Percentiles rank a stretch among this genome's conserved stretches.
Conservation (phyloP, 2,888 invertebrate genomes). For the Liopterus haemorrhoidalis region DNA sequence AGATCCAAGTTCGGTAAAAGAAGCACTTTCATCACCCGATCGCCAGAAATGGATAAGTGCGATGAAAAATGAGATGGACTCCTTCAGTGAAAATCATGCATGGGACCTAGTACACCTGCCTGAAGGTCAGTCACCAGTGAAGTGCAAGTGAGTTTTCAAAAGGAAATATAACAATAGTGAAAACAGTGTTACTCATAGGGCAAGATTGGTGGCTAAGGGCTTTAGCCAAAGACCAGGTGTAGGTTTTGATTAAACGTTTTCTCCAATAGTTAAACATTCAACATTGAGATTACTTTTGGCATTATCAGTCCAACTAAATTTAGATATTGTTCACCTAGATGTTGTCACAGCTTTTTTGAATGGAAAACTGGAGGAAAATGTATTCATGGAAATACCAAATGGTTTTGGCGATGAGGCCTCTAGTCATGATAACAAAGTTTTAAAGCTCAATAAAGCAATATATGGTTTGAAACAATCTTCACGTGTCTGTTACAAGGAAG, state of each 20-base stretch:
- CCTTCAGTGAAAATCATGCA: conserved; percentile 15
- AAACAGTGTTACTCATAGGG: conserved; percentile 14
- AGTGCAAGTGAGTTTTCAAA: conserved; percentile 20
- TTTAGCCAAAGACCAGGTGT: conserved; percentile 11
- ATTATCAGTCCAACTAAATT: background rate
- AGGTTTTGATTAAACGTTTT: conserved; percentile 16
- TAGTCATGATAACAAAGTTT: conserved; percentile 15
- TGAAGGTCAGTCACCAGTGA: conserved; percentile 7
- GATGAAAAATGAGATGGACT: too few species aligned
- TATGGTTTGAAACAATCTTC: conserved; percentile 24
- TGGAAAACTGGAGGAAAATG: background rate
- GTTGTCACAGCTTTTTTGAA: conserved; percentile 4
- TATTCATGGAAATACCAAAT: background rate
- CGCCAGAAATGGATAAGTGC: too few species aligned
- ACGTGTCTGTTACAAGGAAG: too few species aligned
- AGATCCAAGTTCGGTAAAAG: too few species aligned
- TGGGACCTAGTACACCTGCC: conserved; percentile 13
- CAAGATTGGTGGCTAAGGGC: conserved; percentile 21
- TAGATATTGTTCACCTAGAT: conserved; percentile 4
- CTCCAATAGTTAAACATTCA: conserved; percentile 15
- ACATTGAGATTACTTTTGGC: conserved; percentile 18
- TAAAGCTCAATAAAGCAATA: conserved; percentile 13
- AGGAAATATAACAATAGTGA: conserved; percentile 15
- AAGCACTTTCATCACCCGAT: too few species aligned
- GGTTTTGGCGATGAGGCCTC: background rate